Conservation (phyloP, 2,888 invertebrate genomes). For the Plutella xylostella region DNA sequence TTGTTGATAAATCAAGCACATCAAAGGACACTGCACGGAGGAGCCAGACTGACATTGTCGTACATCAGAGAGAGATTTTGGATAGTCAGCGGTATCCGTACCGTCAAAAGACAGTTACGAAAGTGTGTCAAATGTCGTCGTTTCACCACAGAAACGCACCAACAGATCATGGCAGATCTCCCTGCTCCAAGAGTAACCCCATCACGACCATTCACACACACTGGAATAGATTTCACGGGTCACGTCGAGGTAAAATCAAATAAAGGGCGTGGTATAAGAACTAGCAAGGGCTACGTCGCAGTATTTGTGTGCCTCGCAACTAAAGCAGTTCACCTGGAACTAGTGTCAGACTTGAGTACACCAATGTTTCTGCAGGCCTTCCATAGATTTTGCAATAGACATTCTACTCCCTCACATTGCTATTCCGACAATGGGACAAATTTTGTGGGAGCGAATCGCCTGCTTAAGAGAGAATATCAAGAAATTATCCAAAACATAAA, state of each 20-base stretch:
- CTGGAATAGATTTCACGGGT: slow-evolving; percentile 7
- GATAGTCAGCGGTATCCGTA: slow-evolving; percentile 12
- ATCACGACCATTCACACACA: neutral
- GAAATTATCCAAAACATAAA: slow-evolving; percentile 4
- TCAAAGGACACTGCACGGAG: neutral
- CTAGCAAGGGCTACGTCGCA: slow-evolving; percentile 7
- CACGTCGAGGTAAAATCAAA: slow-evolving; percentile 9
- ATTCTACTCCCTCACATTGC: slow-evolving; percentile 20
- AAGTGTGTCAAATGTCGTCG: slow-evolving; percentile 12
- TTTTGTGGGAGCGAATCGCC: slow-evolving; percentile 17
- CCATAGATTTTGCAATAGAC: slow-evolving; percentile 19
- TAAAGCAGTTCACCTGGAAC: slow-evolving; percentile 20
- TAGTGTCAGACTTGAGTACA: slow-evolving; percentile 23
- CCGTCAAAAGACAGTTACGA: slow-evolving; percentile 10
- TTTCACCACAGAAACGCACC: neutral
- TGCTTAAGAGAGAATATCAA: slow-evolving; percentile 8
- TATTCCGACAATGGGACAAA: slow-evolving; percentile 23
- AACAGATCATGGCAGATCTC: neutral
- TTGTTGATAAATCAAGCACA: neutral
- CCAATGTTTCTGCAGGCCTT: slow-evolving; percentile 22
- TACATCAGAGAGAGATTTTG: slow-evolving; percentile 11
- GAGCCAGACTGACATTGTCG: slow-evolving; percentile 6
- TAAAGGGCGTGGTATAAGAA: neutral
- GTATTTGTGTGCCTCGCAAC: slow-evolving; percentile 16
- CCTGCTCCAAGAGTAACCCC: neutral